Percentiles rank a stretch among this genome's conserved stretches.
Evolutionary conservation across 2,888 invertebrate genomes (phyloP).

Genomic region (Nemurella pictetii): DNA sequence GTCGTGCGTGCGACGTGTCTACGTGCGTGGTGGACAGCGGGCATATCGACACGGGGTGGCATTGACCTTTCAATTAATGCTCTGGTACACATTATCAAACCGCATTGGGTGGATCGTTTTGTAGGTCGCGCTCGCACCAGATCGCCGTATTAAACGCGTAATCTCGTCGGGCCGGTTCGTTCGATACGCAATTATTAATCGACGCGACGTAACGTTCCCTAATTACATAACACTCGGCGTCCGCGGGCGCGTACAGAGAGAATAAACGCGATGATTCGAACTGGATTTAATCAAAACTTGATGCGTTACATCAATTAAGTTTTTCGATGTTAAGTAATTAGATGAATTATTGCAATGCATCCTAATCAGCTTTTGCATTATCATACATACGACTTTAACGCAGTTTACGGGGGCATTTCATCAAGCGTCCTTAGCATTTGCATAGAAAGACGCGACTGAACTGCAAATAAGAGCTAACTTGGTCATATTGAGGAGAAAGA

Average conservation of each 20-base stretch:
- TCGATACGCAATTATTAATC: not conserved
- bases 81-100: not conserved
- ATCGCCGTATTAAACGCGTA: not conserved
- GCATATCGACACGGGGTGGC: not conserved
- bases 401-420: not conserved
- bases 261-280: not conserved
- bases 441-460: not conserved
- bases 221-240: not conserved
- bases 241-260: not conserved
- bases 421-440: not conserved
- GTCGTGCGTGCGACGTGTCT: not conserved
- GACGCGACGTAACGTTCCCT: not conserved
- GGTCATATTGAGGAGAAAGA: not conserved
- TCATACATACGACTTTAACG: not conserved
- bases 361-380: not conserved
- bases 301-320: not conserved
- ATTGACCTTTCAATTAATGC: not conserved
- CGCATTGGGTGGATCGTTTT: not conserved
- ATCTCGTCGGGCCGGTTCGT: not conserved
- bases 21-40: not conserved
- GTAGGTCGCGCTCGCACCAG: not conserved
- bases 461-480: not conserved
- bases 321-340: not conserved
- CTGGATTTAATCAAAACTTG: not conserved
- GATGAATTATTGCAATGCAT: not conserved